phyloP scores from a whole-genome alignment of 2,888 invertebrate genomes.

The Colletes collaris region DNA sequence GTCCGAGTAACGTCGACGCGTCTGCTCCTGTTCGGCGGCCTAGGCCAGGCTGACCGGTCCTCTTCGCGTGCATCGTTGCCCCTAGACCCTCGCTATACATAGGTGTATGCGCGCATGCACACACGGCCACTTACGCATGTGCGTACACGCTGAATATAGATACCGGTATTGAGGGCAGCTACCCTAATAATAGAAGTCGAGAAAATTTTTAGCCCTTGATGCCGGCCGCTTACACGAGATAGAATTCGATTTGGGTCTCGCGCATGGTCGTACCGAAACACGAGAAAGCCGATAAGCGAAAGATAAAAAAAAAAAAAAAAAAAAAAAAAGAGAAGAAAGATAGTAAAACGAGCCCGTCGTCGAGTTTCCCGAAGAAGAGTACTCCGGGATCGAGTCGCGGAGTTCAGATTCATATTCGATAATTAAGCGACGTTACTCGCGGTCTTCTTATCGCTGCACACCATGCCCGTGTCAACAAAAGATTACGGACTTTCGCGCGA shows the following conservation, averaged over 20 bases:
- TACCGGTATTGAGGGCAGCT: constrained; percentile 81
- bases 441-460: constrained; percentile 22
- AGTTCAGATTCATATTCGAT: constrained; percentile 18
- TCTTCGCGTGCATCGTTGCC: constrained; percentile 45
- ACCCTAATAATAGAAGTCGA: constrained; percentile 81
- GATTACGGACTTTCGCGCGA: constrained; percentile 33
- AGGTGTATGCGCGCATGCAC: constrained; percentile 41
- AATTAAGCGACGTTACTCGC: constrained; percentile 1
- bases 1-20: constrained; percentile 37
- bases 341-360: too few species aligned
- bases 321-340: too few species aligned
- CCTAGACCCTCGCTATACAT: constrained; percentile 60
- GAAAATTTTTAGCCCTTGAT: constrained; percentile 83
- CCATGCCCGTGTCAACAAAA: constrained; percentile 33
- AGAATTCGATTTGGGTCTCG: constrained; percentile 72
- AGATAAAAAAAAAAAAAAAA: background rate
- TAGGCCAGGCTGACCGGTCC: constrained; percentile 50
- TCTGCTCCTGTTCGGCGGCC: constrained; percentile 31
- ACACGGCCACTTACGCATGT: constrained; percentile 57
- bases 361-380: too few species aligned
- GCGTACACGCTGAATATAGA: constrained; percentile 79
- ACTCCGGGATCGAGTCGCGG: background rate
- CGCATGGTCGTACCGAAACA: constrained; percentile 1
- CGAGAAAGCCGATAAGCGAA: background rate
- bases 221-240: constrained; percentile 69